Evolutionary conservation across 2,797 vertebrate species (phyloP), one percentile per base, ranked within the genome.

Genomic region (Hyperoplus immaculatus): DNA sequence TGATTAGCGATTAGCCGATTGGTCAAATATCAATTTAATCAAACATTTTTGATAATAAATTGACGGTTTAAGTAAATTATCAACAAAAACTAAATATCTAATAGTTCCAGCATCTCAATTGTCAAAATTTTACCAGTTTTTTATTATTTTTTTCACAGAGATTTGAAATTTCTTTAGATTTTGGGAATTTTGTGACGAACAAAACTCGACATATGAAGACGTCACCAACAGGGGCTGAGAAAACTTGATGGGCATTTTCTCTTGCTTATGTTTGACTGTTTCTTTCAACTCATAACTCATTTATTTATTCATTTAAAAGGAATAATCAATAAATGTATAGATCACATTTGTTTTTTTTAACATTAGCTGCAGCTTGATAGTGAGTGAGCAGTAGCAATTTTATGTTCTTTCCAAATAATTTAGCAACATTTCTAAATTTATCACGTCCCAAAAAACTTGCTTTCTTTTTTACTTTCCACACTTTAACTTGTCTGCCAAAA

Each of bases 321-420:
- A 54, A 18, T 16, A 36, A 76, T 61, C 65, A 29, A 70, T 6
- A 54, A 13, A 18, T 50, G 59, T 18, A n/a, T 36, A 51, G 41
- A 50, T 8, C 3, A 64, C 77, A 77, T 55, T 29, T 29, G 3
- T 3, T 29, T 29, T 29, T 29, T 29, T 3, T 39, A 79, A 71
- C 68, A 59, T 41, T 1, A 45, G 69, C 63, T 76, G 49, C 58
- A 69, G 55, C 51, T 63, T 3, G 3, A 47, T 58, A 63, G 46
- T 15, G 3, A 29, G 29, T 29, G 11, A 63, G 14, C 67, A 7
- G 38, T 0, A 18, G 43, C 38, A 29, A 6, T 47, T 21, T 57
- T 72, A 12, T 14, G 5, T 0, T 13, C 10, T 36, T 66, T 56
- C 12, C 8, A 41, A 58, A 51, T 45, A 51, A 58, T 54, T 81